phyloP scores from a whole-genome alignment of 2,113 vertebrate genomes.

The Steatornis caripensis region DNA sequence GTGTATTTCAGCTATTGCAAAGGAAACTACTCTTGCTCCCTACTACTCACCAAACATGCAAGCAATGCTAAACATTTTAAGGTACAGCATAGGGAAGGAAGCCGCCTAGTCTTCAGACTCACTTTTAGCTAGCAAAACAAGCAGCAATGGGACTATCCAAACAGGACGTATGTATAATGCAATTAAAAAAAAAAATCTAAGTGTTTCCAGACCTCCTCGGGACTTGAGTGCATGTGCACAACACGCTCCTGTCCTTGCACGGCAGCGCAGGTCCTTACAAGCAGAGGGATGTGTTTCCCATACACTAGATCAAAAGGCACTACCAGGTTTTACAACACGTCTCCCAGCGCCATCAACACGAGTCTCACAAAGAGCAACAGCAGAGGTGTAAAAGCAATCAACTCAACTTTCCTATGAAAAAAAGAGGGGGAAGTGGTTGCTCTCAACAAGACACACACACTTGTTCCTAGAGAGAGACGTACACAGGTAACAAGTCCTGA shows the following conservation, averaged over 20 bases:
- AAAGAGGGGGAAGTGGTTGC: not conserved
- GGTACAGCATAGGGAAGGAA: fast-evolving
- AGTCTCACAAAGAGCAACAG: not conserved
- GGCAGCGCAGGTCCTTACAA: not conserved
- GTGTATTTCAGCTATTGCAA: not conserved
- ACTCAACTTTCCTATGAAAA: not conserved
- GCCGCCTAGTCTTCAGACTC: not conserved
- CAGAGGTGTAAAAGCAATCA: not conserved
- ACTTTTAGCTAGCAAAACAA: not conserved
- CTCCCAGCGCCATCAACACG: not conserved
- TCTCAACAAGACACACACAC: not conserved
- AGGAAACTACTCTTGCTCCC: not conserved
- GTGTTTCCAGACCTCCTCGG: not conserved
- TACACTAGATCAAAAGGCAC: not conserved
- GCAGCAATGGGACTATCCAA: not conserved
- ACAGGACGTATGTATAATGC: not conserved
- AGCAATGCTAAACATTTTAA: not conserved
- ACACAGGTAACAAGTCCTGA: not conserved
- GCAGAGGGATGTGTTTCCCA: not conserved
- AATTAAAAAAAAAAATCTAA: not conserved
- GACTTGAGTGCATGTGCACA: not conserved
- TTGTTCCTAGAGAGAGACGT: not conserved
- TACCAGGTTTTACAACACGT: not conserved
- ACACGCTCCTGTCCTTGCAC: not conserved
- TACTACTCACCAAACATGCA: not conserved